Evolutionary conservation across 1,140 invertebrate species (phyloP).

Genomic region (Littorina saxatilis): DNA sequence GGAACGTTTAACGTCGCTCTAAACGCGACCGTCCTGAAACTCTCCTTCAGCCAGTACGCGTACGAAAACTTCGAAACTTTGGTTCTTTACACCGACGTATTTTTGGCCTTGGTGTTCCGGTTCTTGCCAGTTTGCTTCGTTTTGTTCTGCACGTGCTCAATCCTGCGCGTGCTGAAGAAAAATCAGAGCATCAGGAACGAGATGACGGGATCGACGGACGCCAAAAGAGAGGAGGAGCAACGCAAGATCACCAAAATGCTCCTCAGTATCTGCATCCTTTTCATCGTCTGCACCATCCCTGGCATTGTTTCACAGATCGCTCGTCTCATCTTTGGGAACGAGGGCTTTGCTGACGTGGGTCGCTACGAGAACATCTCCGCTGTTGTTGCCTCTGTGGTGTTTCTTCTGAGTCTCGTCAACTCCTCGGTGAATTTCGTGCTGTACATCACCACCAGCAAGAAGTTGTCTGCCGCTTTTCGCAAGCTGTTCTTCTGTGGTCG

Average conservation of each 20-base stretch:
- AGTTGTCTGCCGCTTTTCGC: constrained; percentile 5
- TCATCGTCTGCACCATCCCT: constrained; percentile 15
- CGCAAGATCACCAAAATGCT: constrained; percentile 19
- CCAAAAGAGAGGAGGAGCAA: constrained; percentile 17
- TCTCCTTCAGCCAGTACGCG: constrained; percentile 1
- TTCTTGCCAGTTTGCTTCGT: constrained; percentile 5
- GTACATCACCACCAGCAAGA: constrained; percentile 28
- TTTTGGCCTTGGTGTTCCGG: background rate
- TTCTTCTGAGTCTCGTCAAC: constrained; percentile 3
- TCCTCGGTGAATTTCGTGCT: constrained; percentile 30
- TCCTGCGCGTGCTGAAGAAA: background rate
- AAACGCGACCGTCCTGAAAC: background rate
- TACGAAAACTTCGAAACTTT: background rate
- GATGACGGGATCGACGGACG: background rate
- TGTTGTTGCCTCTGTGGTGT: background rate
- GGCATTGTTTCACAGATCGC: background rate
- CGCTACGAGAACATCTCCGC: constrained; percentile 9
- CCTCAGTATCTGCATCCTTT: constrained; percentile 28
- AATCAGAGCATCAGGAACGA: background rate
- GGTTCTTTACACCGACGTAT: constrained; percentile 5
- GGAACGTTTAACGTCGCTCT: background rate
- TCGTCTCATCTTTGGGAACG: background rate
- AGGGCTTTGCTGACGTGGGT: constrained; percentile 3
- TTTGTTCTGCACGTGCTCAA: background rate
- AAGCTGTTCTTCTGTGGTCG: background rate